Base-by-base conservation (phyloP, 2,888 invertebrate genomes). In the Pyrrhosoma nymphula region DNA sequence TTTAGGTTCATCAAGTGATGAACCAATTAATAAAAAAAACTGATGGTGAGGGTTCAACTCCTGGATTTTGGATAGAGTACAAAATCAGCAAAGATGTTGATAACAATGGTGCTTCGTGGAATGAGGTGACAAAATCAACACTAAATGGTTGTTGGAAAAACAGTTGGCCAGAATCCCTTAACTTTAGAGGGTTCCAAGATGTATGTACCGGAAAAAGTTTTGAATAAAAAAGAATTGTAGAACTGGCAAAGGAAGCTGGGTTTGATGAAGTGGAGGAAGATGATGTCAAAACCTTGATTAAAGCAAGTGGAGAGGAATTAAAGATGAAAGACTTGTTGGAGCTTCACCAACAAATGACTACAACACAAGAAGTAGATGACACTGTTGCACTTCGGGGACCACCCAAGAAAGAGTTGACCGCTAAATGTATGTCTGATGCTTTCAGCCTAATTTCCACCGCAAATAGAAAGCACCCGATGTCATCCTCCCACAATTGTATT, bases 191-290 rank as follows among this genome's bases (percentile, higher is more conserved):
- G 6, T 60, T 60, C 20, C 82, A 82, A 82, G n/a, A 82, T 82
- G 82, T 30, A 82, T 82, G 82, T 30, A 16, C 16, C 30, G 26
- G 82, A 35, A 16, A 1, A n/a, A n/a, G 35, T n/a, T n/a, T n/a
- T n/a, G 18, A 82, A 82, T 82, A n/a, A 10, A 18, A 82, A n/a
- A 82, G n/a, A 18, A 82, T n/a, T 82, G 26, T 30, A 3, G 18
- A n/a, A 82, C 82, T 82, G 82, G 82, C 82, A n/a, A 82, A 82
- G 82, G 82, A 82, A 35, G 35, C 35, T 82, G 82, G 82, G 35
- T 82, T 82, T 30, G 2, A 82, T 18, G 26, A 82, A 82, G 82
- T 82, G 82, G 30, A 82, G 30, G 30, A 82, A n/a, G n/a, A 82
- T 35, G 82, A 82, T 18, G 30, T 30, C 10, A n/a, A 35, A 35